These are phyloP conservation scores for Galaxias olidus DNA, from an alignment of 2,797 vertebrate species.

Conservation along the genomic window DNA sequence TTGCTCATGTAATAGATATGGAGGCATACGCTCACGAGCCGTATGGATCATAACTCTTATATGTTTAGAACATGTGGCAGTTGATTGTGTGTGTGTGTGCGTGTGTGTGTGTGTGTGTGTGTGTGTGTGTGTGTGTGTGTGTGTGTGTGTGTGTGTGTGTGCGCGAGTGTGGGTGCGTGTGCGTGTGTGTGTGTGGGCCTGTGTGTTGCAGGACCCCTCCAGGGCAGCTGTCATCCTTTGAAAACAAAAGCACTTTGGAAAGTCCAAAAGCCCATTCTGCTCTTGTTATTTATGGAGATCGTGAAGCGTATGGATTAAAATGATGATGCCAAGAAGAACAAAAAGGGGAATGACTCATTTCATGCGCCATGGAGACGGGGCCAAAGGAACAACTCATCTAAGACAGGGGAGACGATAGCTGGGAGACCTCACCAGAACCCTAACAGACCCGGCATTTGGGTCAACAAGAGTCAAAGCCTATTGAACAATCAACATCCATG, in stretches of 20 bases:
- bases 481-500: no score
- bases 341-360: conserved; percentile 62
- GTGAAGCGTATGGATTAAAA: conserved; percentile 68
- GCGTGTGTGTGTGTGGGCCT: not conserved
- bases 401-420: conserved; percentile 69
- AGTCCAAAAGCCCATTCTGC: conserved; percentile 53
- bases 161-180: conserved; percentile 18
- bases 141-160: not conserved
- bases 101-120: not conserved
- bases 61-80: not conserved
- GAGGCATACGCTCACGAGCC: conserved; percentile 25
- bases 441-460: not conserved
- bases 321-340: conserved; percentile 64
- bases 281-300: conserved; percentile 71
- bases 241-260: conserved; percentile 60
- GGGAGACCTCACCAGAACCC: conserved; percentile 17
- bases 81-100: conserved; percentile 17
- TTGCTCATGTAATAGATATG: conserved; percentile 16
- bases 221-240: conserved; percentile 63
- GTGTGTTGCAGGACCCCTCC: conserved; percentile 45
- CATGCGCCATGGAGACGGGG: conserved; percentile 56
- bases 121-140: conserved; percentile 24
- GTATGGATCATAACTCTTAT: conserved; percentile 13
- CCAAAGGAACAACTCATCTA: conserved; percentile 73
- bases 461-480: not conserved